Conservation (phyloP, 2,797 vertebrate species). For the Propithecus perrieri region DNA sequence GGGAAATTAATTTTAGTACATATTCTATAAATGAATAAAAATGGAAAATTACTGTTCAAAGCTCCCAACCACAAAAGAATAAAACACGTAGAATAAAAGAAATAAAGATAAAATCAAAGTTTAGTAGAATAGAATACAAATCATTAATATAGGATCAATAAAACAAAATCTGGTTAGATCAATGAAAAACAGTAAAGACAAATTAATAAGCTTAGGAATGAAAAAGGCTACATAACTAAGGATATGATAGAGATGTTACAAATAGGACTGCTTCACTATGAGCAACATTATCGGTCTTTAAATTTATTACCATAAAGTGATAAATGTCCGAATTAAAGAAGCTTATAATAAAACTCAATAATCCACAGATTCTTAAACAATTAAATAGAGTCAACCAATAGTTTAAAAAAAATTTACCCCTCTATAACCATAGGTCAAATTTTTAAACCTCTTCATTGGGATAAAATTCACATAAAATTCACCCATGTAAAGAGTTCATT, state of each 20-base stretch:
- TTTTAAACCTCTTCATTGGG: neutral
- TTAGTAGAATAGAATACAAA: constrained; percentile 10
- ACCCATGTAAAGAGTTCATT: neutral
- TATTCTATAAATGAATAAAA: constrained; percentile 11
- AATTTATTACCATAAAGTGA: neutral
- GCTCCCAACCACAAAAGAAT: neutral
- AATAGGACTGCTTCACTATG: neutral
- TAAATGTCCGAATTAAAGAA: neutral
- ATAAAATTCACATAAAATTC: neutral
- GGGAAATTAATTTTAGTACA: constrained; percentile 17
- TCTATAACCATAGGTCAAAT: neutral
- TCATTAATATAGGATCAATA: constrained; percentile 9
- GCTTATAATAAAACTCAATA: neutral
- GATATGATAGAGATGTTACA: neutral
- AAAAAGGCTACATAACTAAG: neutral
- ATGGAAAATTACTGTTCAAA: neutral
- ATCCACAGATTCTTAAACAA: neutral
- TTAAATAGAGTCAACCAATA: neutral
- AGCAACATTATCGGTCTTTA: neutral
- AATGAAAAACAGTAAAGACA: neutral
- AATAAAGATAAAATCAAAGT: constrained; percentile 3
- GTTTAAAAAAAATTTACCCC: neutral
- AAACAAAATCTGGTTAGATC: constrained; percentile 10
- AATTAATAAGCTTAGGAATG: constrained; percentile 1
- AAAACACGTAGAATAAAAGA: neutral